These are phyloP conservation scores for Cyclargus thomasi DNA, from an alignment of 1,140 invertebrate genomes.

Conservation along the genomic window DNA sequence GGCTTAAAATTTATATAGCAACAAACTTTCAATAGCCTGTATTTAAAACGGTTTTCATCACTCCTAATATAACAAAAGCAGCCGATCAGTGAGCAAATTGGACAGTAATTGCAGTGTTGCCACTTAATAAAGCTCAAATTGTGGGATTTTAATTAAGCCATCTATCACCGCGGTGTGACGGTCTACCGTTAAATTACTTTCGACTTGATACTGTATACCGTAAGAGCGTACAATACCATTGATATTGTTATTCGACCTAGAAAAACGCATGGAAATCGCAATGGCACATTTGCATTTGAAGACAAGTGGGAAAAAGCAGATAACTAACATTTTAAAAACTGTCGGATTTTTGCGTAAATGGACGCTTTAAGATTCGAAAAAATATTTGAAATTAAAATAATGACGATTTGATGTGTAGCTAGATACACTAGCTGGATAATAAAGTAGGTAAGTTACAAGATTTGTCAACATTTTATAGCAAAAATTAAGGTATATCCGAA, in stretches of 20 bases:
- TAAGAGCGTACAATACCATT: conserved; percentile 14
- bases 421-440: too few relatives aligned
- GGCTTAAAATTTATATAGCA: too few relatives aligned
- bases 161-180: background rate
- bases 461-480: too few relatives aligned
- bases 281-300: background rate
- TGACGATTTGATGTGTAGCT: too few relatives aligned
- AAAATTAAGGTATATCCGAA: too few relatives aligned
- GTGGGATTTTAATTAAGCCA: background rate
- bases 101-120: background rate
- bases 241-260: conserved; percentile 13
- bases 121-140: background rate
- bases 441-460: too few relatives aligned
- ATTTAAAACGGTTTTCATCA: background rate
- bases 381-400: too few relatives aligned
- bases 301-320: too few relatives aligned
- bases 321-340: too few relatives aligned
- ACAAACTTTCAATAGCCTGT: background rate
- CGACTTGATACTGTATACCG: background rate
- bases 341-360: too few relatives aligned
- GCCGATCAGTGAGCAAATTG: background rate
- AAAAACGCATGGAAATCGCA: background rate
- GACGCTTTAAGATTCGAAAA: too few relatives aligned
- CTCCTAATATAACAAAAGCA: background rate
- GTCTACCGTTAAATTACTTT: conserved; percentile 11